Base-by-base conservation (phyloP, 2,888 invertebrate genomes). In the Galerucella nymphaeae region DNA sequence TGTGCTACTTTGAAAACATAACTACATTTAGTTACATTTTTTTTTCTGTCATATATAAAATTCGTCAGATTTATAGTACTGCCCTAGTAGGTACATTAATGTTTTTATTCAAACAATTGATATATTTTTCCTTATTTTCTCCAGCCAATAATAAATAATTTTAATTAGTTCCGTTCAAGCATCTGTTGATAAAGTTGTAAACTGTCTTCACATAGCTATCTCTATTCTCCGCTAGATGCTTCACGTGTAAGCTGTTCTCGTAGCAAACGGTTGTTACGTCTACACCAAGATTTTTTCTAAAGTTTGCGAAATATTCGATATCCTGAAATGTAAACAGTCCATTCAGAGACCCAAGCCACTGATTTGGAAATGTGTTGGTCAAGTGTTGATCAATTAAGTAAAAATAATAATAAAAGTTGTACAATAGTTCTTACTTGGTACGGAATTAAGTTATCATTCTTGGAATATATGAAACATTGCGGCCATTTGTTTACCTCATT, bases 221-320 rank as follows among this genome's bases (percentile, higher is more conserved):
- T 55, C 89, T 90, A 83, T 93, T 90, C 73, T 89, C 88, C 14
- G 89, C 88, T 76, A 90, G 90, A 82, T 94, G 94, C 80, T 92
- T 91, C 0, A 94, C 93, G 84, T 94, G 94, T n/a, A 91, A 90
- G 11, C 93, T 93, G 81, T 91, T 90, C 71, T 91, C 90, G 85
- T 93, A 94, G 72, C 91, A 89, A 50, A 91, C 87, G 42, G 89
- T 87, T 23, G 89, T 88, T 0, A 92, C 91, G 73, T 89, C 86
- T 0, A 92, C 89, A 10, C 93, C 93, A 58, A 89, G 86, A 70
- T 88, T 86, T 71, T 89, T 88, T 5, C 92, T 88, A 72, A 88
- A 87, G 48, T 88, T 87, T 10, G 91, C 90, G 80, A 94, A 92
- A 74, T 90, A 89, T 83, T 93, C 92, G 71, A 94, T 89, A 83